Percentiles rank a stretch among this genome's conserved stretches.
These are phyloP conservation scores for Carabus problematicus DNA, from an alignment of 2,888 invertebrate genomes.

Conservation along the genomic window DNA sequence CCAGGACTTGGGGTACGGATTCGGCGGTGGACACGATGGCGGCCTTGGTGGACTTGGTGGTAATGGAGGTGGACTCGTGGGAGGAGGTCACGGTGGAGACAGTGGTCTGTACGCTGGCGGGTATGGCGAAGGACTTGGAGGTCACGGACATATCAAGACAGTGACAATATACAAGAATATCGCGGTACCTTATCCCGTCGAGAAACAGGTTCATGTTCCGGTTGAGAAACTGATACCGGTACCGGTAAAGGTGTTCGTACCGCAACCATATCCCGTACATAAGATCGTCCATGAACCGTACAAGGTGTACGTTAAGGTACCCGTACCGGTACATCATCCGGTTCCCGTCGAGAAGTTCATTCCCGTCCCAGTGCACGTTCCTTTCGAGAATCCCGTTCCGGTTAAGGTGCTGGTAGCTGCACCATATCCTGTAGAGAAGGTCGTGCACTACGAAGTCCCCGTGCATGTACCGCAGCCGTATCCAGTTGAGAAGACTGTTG, in stretches of 20 bases:
- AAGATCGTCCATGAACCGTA: conserved; percentile 73
- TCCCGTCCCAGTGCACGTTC: conserved; percentile 71
- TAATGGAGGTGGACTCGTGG: conserved; percentile 21
- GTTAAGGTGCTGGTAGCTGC: conserved; percentile 76
- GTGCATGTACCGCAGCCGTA: conserved; percentile 73
- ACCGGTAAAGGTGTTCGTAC: conserved; percentile 53
- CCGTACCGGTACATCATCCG: conserved; percentile 61
- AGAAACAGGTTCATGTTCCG: conserved; percentile 69
- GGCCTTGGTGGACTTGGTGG: conserved; percentile 18
- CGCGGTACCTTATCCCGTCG: conserved; percentile 70
- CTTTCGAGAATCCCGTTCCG: conserved; percentile 68
- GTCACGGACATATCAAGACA: conserved; percentile 45
- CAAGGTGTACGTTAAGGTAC: conserved; percentile 66
- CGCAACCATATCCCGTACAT: conserved; percentile 71
- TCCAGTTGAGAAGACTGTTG: conserved; percentile 73
- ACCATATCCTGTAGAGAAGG: conserved; percentile 73
- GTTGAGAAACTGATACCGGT: conserved; percentile 62
- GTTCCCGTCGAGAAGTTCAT: conserved; percentile 77
- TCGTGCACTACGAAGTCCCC: conserved; percentile 73
- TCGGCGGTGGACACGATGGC: conserved; percentile 57
- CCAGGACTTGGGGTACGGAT: conserved; percentile 74
- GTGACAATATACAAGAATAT: conserved; percentile 69
- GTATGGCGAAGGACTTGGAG: conserved; percentile 10
- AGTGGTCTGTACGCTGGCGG: conserved; percentile 31
- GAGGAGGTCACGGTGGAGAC: conserved; percentile 47